A percentile compares a stretch with the other conserved stretches of the same genome.
Conservation (phyloP, 2,113 vertebrate species). For the Gambusia holbrooki region DNA sequence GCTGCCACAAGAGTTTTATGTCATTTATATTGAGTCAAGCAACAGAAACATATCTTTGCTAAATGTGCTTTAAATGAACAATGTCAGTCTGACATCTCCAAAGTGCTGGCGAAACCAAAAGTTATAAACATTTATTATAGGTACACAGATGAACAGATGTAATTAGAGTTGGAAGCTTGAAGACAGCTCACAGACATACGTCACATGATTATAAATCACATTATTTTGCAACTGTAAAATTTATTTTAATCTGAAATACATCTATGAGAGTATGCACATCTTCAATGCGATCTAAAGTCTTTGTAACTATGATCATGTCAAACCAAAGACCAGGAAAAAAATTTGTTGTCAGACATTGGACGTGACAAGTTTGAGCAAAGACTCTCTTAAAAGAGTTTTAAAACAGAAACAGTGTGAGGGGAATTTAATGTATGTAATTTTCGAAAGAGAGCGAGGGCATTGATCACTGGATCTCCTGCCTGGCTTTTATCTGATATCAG, state of each 20-base stretch:
- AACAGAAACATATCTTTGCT: not conserved
- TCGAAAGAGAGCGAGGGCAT: not conserved
- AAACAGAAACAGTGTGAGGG: not conserved
- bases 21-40: not conserved
- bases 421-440: too few relatives aligned
- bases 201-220: slow-evolving; percentile 4
- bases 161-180: not conserved
- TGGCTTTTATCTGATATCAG: not conserved
- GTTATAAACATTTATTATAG: not conserved
- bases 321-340: not conserved
- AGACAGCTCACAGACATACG: not conserved
- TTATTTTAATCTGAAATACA: not conserved
- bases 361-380: not conserved
- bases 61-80: not conserved
- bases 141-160: not conserved
- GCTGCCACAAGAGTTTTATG: slow-evolving; percentile 3
- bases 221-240: not conserved
- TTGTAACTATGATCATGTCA: not conserved
- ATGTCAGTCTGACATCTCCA: not conserved
- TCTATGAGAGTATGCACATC: not conserved
- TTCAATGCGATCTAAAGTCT: not conserved
- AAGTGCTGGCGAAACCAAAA: not conserved
- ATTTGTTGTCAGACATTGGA: not conserved
- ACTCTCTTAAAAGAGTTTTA: not conserved
- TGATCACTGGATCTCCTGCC: not conserved